Conservation (phyloP, 2,113 vertebrate genomes). For the Phrynosoma blainvillii region DNA sequence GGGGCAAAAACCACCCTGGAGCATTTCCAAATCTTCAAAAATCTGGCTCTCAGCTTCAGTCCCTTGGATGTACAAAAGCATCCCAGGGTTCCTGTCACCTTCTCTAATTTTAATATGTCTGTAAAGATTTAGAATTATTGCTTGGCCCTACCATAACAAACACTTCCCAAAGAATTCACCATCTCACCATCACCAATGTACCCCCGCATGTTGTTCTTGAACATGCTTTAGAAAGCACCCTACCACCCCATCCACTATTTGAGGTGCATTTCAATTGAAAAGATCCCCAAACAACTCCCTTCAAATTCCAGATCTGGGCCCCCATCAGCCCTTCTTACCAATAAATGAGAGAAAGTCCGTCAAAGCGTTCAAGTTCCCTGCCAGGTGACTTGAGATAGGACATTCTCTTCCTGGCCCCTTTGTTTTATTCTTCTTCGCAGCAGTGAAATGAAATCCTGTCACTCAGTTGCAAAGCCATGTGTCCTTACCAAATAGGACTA, state of each 20-base stretch:
- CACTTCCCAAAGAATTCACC: no score
- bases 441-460: fast-evolving
- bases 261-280: background rate
- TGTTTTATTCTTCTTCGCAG: background rate
- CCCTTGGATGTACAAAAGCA: background rate
- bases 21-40: background rate
- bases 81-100: fast-evolving
- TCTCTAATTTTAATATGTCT: background rate
- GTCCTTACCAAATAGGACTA: background rate
- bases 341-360: slow-evolving; percentile 88
- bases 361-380: slow-evolving; percentile 81
- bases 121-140: no score
- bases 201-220: background rate
- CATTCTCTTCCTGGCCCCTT: slow-evolving; percentile 62
- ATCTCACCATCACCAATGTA: background rate
- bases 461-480: slow-evolving; percentile 26
- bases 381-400: slow-evolving; percentile 79
- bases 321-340: slow-evolving; percentile 74
- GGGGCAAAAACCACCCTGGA: background rate
- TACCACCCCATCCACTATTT: background rate
- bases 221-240: background rate
- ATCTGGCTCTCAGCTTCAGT: background rate
- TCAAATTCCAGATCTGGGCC: background rate
- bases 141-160: no score
- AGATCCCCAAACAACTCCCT: background rate